Evolutionary conservation across 2,113 vertebrate genomes (phyloP).

Genomic region (Australoheros scitulus): DNA sequence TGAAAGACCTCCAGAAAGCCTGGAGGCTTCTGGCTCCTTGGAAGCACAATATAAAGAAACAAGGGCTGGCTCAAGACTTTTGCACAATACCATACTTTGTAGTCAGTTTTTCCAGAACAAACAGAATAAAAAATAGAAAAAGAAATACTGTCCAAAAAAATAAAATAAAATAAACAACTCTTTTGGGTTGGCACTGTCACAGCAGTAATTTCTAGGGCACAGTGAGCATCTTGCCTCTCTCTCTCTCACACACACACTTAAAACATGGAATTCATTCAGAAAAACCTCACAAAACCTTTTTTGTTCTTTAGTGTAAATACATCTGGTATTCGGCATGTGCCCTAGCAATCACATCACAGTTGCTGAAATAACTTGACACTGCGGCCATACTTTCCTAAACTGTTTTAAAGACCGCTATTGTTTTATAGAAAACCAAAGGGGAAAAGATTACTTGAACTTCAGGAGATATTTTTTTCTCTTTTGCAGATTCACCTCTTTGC

Average conservation of each 20-base stretch:
- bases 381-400: not conserved
- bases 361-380: conserved; percentile 20
- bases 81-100: not conserved
- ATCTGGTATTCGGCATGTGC: not conserved
- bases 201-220: not conserved
- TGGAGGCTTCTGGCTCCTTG: too few species aligned
- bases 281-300: not conserved
- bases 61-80: not conserved
- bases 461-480: conserved; percentile 1
- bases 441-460: conserved; percentile 8
- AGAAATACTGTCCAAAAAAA: not conserved
- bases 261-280: conserved; percentile 26
- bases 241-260: not conserved
- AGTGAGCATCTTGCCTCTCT: not conserved
- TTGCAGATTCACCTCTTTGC: conserved; percentile 17
- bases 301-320: not conserved
- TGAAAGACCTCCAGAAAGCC: too few species aligned
- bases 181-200: not conserved
- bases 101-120: not conserved
- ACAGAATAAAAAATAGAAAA: not conserved
- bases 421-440: conserved; percentile 8
- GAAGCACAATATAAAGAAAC: too few species aligned
- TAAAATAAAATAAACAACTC: not conserved
- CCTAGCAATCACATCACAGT: not conserved
- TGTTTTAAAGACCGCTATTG: conserved; percentile 2